These are phyloP conservation scores for Drosophila bunnanda DNA, from an alignment of 2,888 invertebrate genomes.

Conservation along the genomic window DNA sequence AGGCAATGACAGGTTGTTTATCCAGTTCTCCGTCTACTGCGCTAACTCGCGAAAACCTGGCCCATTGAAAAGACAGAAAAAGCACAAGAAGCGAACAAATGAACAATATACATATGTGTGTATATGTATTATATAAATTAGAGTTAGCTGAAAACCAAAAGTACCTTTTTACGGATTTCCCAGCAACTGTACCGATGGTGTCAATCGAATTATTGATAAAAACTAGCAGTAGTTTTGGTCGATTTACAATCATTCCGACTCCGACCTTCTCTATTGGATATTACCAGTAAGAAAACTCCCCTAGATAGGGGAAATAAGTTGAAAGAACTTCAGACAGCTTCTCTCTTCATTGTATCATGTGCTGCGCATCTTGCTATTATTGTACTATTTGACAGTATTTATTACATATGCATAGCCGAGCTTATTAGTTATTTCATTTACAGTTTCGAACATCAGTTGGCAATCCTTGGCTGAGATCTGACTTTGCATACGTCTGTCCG, in stretches of 20 bases:
- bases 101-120: not conserved
- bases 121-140: not conserved
- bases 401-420: not conserved
- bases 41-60: conserved; percentile 54
- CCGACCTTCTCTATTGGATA: too few relatives aligned
- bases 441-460: not conserved
- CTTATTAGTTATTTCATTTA: not conserved
- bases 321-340: too few relatives aligned
- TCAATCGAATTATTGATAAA: not conserved
- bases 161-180: not conserved
- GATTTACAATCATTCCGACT: not conserved
- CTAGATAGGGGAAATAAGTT: too few relatives aligned
- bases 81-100: conserved; percentile 22
- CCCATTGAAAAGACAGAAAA: conserved; percentile 42
- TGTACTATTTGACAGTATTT: not conserved
- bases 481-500: conserved; percentile 54
- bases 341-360: too few relatives aligned
- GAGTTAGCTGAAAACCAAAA: not conserved
- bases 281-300: too few relatives aligned
- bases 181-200: not conserved
- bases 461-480: conserved; percentile 16
- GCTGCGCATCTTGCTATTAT: too few relatives aligned
- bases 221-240: not conserved
- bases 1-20: conserved; percentile 66
- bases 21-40: conserved; percentile 61